Base-by-base conservation (phyloP, 1,140 invertebrate genomes). In the Potamilus streckersoni region DNA sequence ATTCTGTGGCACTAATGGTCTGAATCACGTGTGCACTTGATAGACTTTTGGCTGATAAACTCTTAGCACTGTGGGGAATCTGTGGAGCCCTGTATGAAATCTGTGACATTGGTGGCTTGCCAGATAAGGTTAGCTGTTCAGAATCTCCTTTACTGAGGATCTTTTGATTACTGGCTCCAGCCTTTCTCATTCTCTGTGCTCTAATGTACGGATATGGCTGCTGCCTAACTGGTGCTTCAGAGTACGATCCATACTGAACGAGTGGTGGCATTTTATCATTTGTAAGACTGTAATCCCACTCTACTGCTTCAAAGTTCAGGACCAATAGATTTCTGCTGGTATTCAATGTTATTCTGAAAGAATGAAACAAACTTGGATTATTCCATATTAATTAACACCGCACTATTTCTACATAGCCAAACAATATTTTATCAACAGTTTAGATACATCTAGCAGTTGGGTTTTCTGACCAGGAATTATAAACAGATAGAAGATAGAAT, bases 241-340 rank as follows among this genome's bases (percentile, higher is more conserved):
- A 78, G 71, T 88, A 88, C 8, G 83, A 86, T 4, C 83, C 80
- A 74, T 88, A 88, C 78, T 87, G 83, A 12, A 88, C 83, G 1
- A 88, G 71, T 0, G 89, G 83, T 20, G 87, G 85, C 17, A 89
- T 81, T 71, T 87, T 86, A 79, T 89, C 87, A 55, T 85, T 85
- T 56, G 85, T 84, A 49, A 88, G 73, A 17, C 78, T 85, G 77
- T 90, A 90, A 78, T 90, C 86, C 85, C 85, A 90, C 56, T 87
- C 82, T 0, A 90, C 82, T 65, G 80, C 77, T 74, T 90, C 89
- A 84, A 90, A 90, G 70, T 86, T 88, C 72, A 90, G 78, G 73
- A 89, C 83, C 61, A 90, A 80, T 63, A 90, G 68, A 69, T 88
- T 89, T 69, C 79, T 83, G 27, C 84, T 74, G 13, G 89, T 90